Conservation (phyloP, 1,140 invertebrate species). For the Lepidurus apus region DNA sequence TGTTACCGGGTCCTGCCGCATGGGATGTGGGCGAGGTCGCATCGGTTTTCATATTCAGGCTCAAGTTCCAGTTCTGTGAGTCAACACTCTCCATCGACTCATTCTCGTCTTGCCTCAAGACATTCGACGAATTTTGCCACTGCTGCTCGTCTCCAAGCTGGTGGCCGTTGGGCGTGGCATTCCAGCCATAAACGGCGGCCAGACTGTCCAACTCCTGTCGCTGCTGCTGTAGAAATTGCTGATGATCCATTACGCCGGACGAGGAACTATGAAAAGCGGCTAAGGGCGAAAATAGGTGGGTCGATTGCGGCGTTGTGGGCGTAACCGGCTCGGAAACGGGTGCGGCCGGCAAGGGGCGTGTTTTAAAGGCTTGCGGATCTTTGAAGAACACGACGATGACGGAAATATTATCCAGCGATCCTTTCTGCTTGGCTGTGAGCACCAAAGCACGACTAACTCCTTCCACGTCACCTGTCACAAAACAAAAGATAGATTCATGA, state of each 20-base stretch:
- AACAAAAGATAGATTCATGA: too few relatives aligned
- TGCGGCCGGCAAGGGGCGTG: slow-evolving; percentile 36
- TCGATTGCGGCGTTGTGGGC: slow-evolving; percentile 35
- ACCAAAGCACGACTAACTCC: slow-evolving; percentile 60
- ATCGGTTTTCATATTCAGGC: slow-evolving; percentile 26
- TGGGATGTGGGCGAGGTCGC: slow-evolving; percentile 26
- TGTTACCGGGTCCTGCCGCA: not conserved
- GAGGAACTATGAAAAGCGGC: slow-evolving; percentile 38
- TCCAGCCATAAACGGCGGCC: slow-evolving; percentile 36
- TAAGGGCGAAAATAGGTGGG: slow-evolving; percentile 36
- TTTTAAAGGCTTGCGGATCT: slow-evolving; percentile 52
- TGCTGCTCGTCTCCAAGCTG: slow-evolving; percentile 23
- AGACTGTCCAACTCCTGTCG: slow-evolving; percentile 33
- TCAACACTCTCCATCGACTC: slow-evolving; percentile 7
- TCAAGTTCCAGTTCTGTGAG: slow-evolving; percentile 1
- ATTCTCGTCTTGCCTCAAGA: slow-evolving; percentile 8
- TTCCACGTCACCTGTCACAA: slow-evolving; percentile 40
- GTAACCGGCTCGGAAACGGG: slow-evolving; percentile 27
- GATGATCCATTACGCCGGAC: slow-evolving; percentile 38
- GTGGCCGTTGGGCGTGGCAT: slow-evolving; percentile 30
- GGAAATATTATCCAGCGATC: slow-evolving; percentile 80
- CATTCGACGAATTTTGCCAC: slow-evolving; percentile 25
- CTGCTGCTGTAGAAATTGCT: slow-evolving; percentile 32
- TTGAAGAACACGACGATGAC: slow-evolving; percentile 80
- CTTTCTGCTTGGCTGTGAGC: slow-evolving; percentile 62